These are phyloP conservation scores for Drosophila sulfurigaster DNA, from an alignment of 1,140 invertebrate species.

Conservation along the genomic window DNA sequence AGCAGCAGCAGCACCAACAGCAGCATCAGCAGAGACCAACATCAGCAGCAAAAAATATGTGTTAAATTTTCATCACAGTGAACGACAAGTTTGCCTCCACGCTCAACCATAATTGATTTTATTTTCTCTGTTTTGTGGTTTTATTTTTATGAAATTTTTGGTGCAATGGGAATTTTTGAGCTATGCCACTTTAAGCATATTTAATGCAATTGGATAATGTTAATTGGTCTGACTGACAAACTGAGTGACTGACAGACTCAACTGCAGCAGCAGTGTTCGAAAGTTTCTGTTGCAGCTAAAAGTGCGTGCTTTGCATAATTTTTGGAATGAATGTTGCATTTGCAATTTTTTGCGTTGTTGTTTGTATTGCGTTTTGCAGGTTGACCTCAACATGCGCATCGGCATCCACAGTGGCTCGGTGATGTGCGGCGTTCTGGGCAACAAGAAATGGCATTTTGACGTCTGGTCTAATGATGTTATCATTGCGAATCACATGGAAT, in stretches of 20 bases:
- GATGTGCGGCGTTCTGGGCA: conserved; percentile 96
- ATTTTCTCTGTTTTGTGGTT: conserved; percentile 16
- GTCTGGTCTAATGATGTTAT: conserved; percentile 99
- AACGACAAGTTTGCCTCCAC: conserved; percentile 30
- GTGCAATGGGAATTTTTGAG: conserved; percentile 5
- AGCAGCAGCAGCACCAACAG: conserved; percentile 7
- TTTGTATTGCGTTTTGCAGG: conserved; percentile 86
- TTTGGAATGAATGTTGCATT: conserved; percentile 21
- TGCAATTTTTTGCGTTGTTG: conserved; percentile 3
- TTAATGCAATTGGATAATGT: conserved; percentile 53
- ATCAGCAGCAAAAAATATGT: conserved; percentile 18
- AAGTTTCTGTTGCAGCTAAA: conserved; percentile 20
- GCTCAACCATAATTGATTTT: conserved; percentile 51
- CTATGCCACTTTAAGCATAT: conserved; percentile 41
- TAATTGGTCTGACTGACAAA: conserved; percentile 48
- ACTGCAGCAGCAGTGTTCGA: conserved; percentile 3
- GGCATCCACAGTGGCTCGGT: conserved; percentile 98
- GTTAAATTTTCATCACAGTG: conserved; percentile 54
- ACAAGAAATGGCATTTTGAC: conserved; percentile 98
- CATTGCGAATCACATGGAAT: conserved; percentile 98
- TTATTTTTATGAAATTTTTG: conserved; percentile 22
- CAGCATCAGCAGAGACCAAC: background rate
- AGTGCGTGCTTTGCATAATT: conserved; percentile 50
- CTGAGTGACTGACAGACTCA: conserved; percentile 15
- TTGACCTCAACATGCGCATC: conserved; percentile 97